phyloP scores from a whole-genome alignment of 2,888 invertebrate genomes.

The Neuroscelio doddi region DNA sequence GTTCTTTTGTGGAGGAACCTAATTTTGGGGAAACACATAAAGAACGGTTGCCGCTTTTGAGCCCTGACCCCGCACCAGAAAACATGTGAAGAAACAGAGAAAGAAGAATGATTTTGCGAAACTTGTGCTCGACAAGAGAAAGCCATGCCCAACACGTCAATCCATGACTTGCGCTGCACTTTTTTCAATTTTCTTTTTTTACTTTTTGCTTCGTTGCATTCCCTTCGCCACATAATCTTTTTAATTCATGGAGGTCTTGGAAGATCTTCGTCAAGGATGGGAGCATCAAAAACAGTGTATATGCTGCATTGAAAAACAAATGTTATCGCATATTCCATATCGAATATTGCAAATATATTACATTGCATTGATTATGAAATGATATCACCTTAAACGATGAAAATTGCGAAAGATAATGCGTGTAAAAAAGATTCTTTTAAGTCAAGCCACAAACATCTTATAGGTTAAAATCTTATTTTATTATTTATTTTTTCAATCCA shows the following conservation, averaged over 20 bases:
- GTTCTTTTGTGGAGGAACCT: slow-evolving; percentile 46
- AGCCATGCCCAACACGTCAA: slow-evolving; percentile 37
- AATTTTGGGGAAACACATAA: slow-evolving; percentile 49
- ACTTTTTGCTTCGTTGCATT: slow-evolving; percentile 17
- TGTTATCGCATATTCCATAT: slow-evolving; percentile 58
- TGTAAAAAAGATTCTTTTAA: slow-evolving; percentile 1
- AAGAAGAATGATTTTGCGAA: slow-evolving; percentile 49
- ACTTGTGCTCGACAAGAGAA: slow-evolving; percentile 42
- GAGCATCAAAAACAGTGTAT: slow-evolving; percentile 15
- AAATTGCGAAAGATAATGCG: slow-evolving; percentile 20
- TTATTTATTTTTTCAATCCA: no score
- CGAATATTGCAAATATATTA: slow-evolving; percentile 66
- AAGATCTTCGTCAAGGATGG: slow-evolving; percentile 30
- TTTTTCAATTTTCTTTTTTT: slow-evolving; percentile 25
- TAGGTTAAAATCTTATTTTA: no score
- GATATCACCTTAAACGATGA: slow-evolving; percentile 36
- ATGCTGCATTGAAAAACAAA: slow-evolving; percentile 47
- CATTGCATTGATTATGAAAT: slow-evolving; percentile 14
- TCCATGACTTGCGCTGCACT: slow-evolving; percentile 23
- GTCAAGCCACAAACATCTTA: no score
- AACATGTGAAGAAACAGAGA: slow-evolving; percentile 23
- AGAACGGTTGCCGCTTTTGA: slow-evolving; percentile 39
- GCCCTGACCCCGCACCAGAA: slow-evolving; percentile 46
- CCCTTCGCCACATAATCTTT: slow-evolving; percentile 31
- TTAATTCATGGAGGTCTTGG: slow-evolving; percentile 34